phyloP scores from a whole-genome alignment of 2,113 vertebrate species.

The Ophthalmotilapia sp. region DNA sequence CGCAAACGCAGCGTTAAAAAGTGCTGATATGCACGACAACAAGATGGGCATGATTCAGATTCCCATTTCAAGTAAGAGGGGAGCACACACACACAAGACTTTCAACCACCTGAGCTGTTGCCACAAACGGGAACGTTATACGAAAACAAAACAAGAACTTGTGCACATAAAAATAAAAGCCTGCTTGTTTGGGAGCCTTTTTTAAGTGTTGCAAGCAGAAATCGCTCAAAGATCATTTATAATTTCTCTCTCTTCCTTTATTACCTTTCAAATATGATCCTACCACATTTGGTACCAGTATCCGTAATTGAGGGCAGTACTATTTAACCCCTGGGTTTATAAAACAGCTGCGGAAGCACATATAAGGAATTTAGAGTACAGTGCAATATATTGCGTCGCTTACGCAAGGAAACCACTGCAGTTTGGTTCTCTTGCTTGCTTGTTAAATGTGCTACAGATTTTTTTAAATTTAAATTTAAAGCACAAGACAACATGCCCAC shows the following conservation, averaged over 20 bases:
- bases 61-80: neutral
- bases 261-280: neutral
- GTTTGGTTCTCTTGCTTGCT: neutral
- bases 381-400: neutral
- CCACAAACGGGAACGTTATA: neutral
- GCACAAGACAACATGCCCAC: neutral
- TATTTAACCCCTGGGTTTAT: neutral
- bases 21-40: conserved; percentile 51
- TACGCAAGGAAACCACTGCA: neutral
- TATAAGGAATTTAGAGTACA: neutral
- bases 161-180: neutral
- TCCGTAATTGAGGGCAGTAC: neutral
- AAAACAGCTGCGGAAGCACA: neutral
- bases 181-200: neutral
- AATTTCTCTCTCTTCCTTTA: neutral
- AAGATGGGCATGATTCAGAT: conserved; percentile 22
- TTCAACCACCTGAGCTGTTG: neutral
- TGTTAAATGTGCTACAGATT: neutral
- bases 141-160: neutral
- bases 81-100: neutral
- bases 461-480: accelerated
- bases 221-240: neutral
- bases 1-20: conserved; percentile 53
- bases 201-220: neutral
- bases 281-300: neutral